A percentile compares a stretch with the other conserved stretches of the same genome.
phyloP scores from a whole-genome alignment of 2,888 invertebrate species.

The Monoplex corrugatus region DNA sequence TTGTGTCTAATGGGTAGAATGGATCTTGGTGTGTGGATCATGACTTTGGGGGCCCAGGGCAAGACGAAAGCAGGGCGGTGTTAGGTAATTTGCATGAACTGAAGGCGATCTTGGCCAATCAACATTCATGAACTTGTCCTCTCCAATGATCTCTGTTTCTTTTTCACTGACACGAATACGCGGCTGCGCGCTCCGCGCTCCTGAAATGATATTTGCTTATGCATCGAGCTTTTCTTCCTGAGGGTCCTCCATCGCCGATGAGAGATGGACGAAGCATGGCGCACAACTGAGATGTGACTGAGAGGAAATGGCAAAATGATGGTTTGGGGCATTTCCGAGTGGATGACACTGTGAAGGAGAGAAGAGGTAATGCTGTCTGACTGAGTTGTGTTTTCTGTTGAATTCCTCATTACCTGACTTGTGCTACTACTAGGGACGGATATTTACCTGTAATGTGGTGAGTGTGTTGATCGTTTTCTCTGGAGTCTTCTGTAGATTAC shows the following conservation, averaged over 20 bases:
- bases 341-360: no score
- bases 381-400: no score
- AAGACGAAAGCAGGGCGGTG: background rate
- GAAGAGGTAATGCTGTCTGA: no score
- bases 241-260: background rate
- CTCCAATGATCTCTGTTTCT: conserved; percentile 11
- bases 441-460: no score
- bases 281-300: no score
- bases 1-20: background rate
- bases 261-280: no score
- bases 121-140: conserved; percentile 33
- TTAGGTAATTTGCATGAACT: background rate
- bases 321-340: no score
- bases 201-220: background rate
- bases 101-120: conserved; percentile 24
- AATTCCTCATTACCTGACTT: no score
- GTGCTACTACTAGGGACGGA: no score
- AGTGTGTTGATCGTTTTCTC: no score
- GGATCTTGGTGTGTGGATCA: background rate
- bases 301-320: no score
- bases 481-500: no score
- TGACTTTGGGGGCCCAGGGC: background rate
- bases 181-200: background rate
- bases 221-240: background rate
- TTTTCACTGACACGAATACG: conserved; percentile 4